Base-by-base conservation (phyloP, 2,797 vertebrate species). In the Percopsis omiscomaycus region DNA sequence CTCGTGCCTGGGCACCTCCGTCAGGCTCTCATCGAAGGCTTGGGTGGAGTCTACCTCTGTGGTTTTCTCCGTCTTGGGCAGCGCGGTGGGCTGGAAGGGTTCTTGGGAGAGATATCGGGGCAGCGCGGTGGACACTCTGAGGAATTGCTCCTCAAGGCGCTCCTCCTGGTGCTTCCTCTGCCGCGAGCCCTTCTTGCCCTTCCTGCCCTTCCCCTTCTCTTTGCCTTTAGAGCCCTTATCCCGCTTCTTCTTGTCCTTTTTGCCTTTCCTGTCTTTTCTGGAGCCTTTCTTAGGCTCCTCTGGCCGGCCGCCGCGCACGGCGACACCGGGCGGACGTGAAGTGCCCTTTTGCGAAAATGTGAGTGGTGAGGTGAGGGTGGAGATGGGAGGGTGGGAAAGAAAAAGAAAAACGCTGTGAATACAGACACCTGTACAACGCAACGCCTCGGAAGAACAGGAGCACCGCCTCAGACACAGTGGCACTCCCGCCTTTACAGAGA, bases 191-290 rank as follows among this genome's bases (percentile, higher is more conserved):
- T 83, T 91, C 75, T 73, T 88, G 59, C 84, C 83, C 46, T 83
- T 85, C 32, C 8, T 37, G 67, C 83, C 81, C 78, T 71, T 49
- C 75, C 74, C 27, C 32, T 44, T 50, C 30, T 83, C 85, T 85
- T 91, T 89, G 14, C 55, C 55, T 59, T 80, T 79, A 6, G 89
- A 88, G 22, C 64, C 86, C 60, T 83, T 88, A 71, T 90, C 89
- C 68, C 86, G 83, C 79, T 93, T 93, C 80, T 85, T 91, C 83
- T 90, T 92, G 76, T 91, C 86, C 80, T 91, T 93, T 78, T 88
- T 93, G 77, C 83, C 86, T 78, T 92, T 91, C 64, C 74, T 86
- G 56, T 77, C 68, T 74, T 89, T 89, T 77, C 87, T 89, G 55
- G 85, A 56, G 48, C 3, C 44, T 54, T 89, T 82, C 66, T 80